Evolutionary conservation across 2,797 vertebrate species (phyloP), one percentile per base, ranked within the genome.

Genomic region (Argyrosomus regius): DNA sequence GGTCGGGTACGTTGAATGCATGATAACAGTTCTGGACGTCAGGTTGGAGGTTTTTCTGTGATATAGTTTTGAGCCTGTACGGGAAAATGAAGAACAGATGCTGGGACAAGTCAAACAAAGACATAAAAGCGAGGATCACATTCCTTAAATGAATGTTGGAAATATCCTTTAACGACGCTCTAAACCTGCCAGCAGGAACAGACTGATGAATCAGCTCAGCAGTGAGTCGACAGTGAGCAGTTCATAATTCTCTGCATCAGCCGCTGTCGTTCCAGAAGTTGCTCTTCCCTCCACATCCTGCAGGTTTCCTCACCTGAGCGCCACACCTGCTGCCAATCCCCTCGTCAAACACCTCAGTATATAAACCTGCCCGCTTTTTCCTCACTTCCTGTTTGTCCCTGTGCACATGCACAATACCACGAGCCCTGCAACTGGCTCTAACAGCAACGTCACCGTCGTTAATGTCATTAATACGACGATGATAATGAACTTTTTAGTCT

Each of bases 121-220:
- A 24, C 12, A 46, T 24, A 49, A 53, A 74, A 72, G 24, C 7
- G 9, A 54, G 13, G 24, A 28, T 22, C 43, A 35, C 48, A 4
- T 45, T 43, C 45, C 65, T 24, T 45, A 46, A 16, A 22, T 78
- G 68, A 65, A 65, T 39, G 65, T 43, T 46, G 35, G 50, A 75
- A 71, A 61, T 46, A 24, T 53, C 13, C 3, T 39, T 39, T 9
- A n/a, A 53, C 48, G 31, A 43, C 26, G 14, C 35, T 31, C 16
- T 13, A n/a, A 53, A 57, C 41, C 13, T 31, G 20, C 52, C 6
- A 26, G 31, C 11, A 17, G 24, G 43, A 48, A 10, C 24, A 48
- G 28, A 48, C 54, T 17, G 26, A 45, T 68, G 74, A 60, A 31
- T 76, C 18, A 49, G 7, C 35, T 41, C 14, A 18, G 22, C 48